phyloP scores from a whole-genome alignment of 37 sponge, comb jelly and placozoan genomes.

The Bolinopsis microptera region DNA sequence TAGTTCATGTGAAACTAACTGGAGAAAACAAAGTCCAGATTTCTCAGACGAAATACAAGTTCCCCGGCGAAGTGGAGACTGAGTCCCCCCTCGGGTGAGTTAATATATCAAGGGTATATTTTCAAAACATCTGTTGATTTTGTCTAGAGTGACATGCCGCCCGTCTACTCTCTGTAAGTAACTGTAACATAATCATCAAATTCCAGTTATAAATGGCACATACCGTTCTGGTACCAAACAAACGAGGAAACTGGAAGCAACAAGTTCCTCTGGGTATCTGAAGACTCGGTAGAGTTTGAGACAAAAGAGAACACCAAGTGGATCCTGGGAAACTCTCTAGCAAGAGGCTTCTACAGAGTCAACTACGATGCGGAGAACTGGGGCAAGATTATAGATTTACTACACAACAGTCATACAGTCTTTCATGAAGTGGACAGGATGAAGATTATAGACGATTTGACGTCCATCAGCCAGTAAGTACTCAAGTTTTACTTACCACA shows the following conservation, averaged over 20 bases:
- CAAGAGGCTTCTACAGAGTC: conserved; percentile 48
- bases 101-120: too few relatives aligned
- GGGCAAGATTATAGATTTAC: neutral
- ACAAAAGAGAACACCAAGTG: neutral
- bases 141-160: too few relatives aligned
- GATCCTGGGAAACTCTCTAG: conserved; percentile 27
- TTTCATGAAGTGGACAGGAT: conserved; percentile 26
- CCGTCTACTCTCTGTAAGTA: too few relatives aligned
- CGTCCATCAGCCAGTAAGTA: conserved; percentile 33
- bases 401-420: neutral
- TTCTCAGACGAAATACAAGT: conserved; percentile 21
- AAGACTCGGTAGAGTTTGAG: conserved; percentile 1
- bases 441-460: conserved; percentile 40
- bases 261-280: neutral
- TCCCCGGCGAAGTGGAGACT: neutral
- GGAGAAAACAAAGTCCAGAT: neutral
- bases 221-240: conserved; percentile 28
- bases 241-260: neutral
- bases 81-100: conserved; percentile 35
- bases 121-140: too few relatives aligned
- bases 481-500: too few relatives aligned
- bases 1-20: neutral
- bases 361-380: neutral
- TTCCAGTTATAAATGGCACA: conserved; percentile 16
- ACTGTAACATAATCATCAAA: too few relatives aligned